phyloP scores from a whole-genome alignment of 2,797 vertebrate genomes.

The Xenops minutus region DNA sequence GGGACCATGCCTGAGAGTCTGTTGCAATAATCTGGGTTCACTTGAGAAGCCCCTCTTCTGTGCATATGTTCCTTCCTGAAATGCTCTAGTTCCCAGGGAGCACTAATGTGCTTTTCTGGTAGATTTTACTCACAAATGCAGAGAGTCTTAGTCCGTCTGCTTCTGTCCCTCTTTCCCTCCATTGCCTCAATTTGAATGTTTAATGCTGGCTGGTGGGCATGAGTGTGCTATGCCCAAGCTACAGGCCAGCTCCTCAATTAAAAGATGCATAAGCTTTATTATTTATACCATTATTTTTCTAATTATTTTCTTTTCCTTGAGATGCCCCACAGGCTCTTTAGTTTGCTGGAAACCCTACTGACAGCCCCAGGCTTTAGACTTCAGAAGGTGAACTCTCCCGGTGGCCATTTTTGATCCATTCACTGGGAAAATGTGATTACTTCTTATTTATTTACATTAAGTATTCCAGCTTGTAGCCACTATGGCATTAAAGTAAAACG shows the following conservation, averaged over 20 bases:
- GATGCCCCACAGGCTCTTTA: neutral
- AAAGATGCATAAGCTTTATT: neutral
- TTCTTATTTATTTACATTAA: constrained; percentile 61
- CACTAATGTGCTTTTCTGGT: neutral
- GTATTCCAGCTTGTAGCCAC: constrained; percentile 56
- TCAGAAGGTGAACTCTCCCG: neutral
- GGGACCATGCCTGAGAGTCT: neutral
- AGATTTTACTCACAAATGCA: constrained; percentile 17
- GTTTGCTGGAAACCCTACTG: neutral
- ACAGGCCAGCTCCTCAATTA: constrained; percentile 7
- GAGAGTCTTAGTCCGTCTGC: neutral
- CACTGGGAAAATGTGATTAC: constrained; percentile 49
- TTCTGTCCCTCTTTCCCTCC: neutral
- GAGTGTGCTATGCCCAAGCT: neutral
- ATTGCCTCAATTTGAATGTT: neutral
- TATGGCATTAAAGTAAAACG: constrained; percentile 40
- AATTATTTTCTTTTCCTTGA: neutral
- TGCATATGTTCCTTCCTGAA: neutral
- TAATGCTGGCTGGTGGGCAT: constrained; percentile 41
- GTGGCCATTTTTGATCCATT: constrained; percentile 33
- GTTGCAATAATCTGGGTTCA: neutral
- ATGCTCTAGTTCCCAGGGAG: neutral
- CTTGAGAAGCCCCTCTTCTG: neutral
- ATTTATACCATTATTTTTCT: neutral
- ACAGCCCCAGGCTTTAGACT: neutral